A percentile compares a stretch with the other conserved stretches of the same genome.
Conservation (phyloP, 2,797 vertebrate species). For the Neostethus bicornis region DNA sequence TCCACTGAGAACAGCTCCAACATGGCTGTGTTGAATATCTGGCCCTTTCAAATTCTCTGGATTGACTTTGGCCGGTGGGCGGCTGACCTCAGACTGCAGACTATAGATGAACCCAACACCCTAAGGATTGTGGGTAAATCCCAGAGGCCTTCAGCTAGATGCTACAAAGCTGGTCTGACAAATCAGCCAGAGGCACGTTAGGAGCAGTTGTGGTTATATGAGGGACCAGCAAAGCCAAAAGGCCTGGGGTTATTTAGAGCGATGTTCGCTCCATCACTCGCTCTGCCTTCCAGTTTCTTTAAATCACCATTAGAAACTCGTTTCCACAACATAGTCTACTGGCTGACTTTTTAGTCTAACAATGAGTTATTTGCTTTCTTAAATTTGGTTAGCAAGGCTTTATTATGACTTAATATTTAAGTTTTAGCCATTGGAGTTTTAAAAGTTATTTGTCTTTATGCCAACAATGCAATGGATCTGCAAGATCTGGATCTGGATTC, state of each 20-base stretch:
- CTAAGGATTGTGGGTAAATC: conserved; percentile 53
- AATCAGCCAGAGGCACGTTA: conserved; percentile 51
- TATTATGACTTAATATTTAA: no score
- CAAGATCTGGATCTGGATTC: no score
- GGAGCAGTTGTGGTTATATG: conserved; percentile 33
- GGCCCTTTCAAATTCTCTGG: conserved; percentile 27
- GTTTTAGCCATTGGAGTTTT: no score
- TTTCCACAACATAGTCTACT: no score
- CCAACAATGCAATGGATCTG: no score
- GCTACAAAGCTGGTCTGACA: conserved; percentile 57
- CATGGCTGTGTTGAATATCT: conserved; percentile 36
- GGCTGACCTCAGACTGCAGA: conserved; percentile 54
- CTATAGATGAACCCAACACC: conserved; percentile 35
- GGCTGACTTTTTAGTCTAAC: no score
- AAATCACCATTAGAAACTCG: conserved; percentile 8
- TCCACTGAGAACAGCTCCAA: conserved; percentile 36
- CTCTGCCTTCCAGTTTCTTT: conserved; percentile 2
- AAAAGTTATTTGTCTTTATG: no score
- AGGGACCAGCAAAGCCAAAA: conserved; percentile 38
- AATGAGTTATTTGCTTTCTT: no score
- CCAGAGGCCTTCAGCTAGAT: conserved; percentile 28
- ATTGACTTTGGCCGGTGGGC: conserved; percentile 50
- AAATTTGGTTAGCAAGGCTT: no score
- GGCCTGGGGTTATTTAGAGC: conserved; percentile 46
- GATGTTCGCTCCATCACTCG: conserved; percentile 10